Evolutionary conservation across 2,113 vertebrate genomes (phyloP).

Genomic region (Dermatemys mawii): DNA sequence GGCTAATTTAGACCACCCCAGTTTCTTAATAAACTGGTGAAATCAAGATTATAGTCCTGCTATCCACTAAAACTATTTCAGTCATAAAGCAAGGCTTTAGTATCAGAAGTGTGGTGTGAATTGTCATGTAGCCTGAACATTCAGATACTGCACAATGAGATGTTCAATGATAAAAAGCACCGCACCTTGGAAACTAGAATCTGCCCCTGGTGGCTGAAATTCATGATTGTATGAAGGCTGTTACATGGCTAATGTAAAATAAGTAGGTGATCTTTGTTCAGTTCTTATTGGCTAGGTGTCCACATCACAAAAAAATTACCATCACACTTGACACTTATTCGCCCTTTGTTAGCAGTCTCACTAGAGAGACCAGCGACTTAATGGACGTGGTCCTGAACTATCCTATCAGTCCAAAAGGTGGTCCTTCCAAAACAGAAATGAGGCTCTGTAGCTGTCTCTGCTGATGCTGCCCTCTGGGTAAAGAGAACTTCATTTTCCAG

Average conservation of each 20-base stretch:
- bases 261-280: neutral
- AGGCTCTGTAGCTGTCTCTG: neutral
- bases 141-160: constrained; percentile 41
- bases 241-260: neutral
- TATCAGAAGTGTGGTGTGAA: constrained; percentile 46
- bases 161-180: neutral
- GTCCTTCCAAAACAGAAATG: constrained; percentile 7
- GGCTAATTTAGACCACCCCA: neutral
- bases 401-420: neutral
- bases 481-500: neutral
- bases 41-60: constrained; percentile 55
- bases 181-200: constrained; percentile 49
- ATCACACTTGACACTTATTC: constrained; percentile 8
- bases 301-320: constrained; percentile 32
- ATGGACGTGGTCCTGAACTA: neutral
- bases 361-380: neutral
- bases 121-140: constrained; percentile 7
- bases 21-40: constrained; percentile 52
- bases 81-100: constrained; percentile 25
- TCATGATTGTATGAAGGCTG: neutral
- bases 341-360: constrained; percentile 10
- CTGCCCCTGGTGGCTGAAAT: constrained; percentile 61
- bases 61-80: constrained; percentile 4
- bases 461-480: neutral
- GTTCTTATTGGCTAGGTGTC: constrained; percentile 14